Evolutionary conservation across 2,113 vertebrate genomes (phyloP).

Genomic region (Falcunculus frontatus): DNA sequence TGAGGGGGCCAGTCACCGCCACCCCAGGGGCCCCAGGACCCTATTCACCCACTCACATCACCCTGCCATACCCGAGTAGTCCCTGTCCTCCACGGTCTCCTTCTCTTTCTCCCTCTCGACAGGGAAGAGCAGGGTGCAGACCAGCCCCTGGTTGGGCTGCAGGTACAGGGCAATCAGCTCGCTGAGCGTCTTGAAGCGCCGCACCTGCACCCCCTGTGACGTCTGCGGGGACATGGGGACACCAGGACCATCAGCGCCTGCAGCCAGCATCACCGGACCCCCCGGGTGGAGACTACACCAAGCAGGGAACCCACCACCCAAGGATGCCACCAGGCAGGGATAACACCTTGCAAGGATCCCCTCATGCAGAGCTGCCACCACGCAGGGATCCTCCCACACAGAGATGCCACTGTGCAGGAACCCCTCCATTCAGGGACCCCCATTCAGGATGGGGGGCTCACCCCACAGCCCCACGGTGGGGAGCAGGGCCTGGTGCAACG

Average conservation of each 20-base stretch:
- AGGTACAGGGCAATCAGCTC: conserved; percentile 90
- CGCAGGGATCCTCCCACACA: no score
- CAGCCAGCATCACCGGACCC: not conserved
- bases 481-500: fast-evolving
- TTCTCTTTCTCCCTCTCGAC: conserved; percentile 86
- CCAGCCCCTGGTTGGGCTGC: conserved; percentile 95
- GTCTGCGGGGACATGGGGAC: conserved; percentile 72
- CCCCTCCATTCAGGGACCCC: not conserved
- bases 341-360: not conserved
- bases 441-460: not conserved
- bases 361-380: not conserved
- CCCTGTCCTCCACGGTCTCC: conserved; percentile 83
- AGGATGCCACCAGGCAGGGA: not conserved
- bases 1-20: fast-evolving
- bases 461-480: fast-evolving
- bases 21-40: not conserved
- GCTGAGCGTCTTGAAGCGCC: conserved; percentile 87
- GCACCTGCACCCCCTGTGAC: conserved; percentile 90
- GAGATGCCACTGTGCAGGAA: no score
- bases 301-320: not conserved
- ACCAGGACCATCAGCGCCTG: not conserved
- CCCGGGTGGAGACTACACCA: not conserved
- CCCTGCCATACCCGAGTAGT: conserved; percentile 83
- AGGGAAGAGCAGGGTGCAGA: conserved; percentile 86
- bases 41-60: fast-evolving